These are phyloP conservation scores for Agrypnus murinus DNA, from an alignment of 2,888 invertebrate species.

Conservation along the genomic window DNA sequence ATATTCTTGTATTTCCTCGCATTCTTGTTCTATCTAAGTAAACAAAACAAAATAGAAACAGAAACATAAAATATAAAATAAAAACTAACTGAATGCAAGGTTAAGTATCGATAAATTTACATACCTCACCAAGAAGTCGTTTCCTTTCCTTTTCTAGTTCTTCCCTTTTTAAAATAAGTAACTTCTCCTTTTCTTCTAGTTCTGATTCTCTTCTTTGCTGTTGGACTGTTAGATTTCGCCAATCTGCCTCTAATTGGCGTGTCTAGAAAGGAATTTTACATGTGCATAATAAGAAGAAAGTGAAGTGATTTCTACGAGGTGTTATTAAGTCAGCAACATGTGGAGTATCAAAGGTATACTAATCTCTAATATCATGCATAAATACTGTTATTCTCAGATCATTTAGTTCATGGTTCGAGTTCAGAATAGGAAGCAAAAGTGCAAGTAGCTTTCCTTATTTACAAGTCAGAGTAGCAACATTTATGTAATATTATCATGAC, in stretches of 20 bases:
- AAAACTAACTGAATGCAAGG: constrained; percentile 6
- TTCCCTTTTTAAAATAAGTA: constrained; percentile 72
- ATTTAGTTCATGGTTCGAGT: too few relatives aligned
- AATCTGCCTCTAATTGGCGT: constrained; percentile 71
- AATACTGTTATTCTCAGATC: too few relatives aligned
- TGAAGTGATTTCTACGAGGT: background rate
- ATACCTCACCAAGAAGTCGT: constrained; percentile 72
- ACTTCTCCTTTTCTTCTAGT: constrained; percentile 75
- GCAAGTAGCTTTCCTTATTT: too few relatives aligned
- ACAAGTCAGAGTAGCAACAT: too few relatives aligned
- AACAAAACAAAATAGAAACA: constrained; percentile 62
- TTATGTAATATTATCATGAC: too few relatives aligned
- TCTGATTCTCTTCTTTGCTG: constrained; percentile 75
- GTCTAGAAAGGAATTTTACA: constrained; percentile 58
- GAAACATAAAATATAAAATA: constrained; percentile 66
- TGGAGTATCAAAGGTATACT: too few relatives aligned
- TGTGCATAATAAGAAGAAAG: constrained; percentile 4
- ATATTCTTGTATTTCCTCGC: constrained; percentile 74
- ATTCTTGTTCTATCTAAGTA: constrained; percentile 80
- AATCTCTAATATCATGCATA: too few relatives aligned
- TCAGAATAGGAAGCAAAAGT: too few relatives aligned
- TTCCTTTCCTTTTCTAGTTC: constrained; percentile 74
- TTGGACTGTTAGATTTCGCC: constrained; percentile 71
- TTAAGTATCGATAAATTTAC: constrained; percentile 25
- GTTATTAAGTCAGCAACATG: too few relatives aligned